A percentile compares a stretch with the other conserved stretches of the same genome.
Evolutionary conservation across 2,113 vertebrate species (phyloP).

Genomic region (Nestor notabilis): DNA sequence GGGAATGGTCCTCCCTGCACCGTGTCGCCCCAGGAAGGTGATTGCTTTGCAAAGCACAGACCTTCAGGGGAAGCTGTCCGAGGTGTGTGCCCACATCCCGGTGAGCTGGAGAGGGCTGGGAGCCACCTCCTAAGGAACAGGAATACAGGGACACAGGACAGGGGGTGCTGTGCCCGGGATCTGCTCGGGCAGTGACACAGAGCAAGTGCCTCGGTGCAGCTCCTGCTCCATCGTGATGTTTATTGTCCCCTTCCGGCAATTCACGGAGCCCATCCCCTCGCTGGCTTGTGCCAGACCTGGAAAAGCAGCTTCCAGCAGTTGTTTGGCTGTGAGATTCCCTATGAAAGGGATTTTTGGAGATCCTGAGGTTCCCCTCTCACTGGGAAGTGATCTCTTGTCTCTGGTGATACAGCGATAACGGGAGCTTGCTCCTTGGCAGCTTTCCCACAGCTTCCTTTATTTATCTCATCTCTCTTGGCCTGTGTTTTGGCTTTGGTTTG

Average conservation of each 20-base stretch:
- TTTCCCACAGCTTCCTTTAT: background rate
- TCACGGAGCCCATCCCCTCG: background rate
- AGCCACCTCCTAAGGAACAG: rapidly evolving
- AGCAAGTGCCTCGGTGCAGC: background rate
- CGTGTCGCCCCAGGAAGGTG: no score
- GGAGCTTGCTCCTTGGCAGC: background rate
- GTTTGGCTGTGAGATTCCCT: background rate
- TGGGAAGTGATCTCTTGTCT: background rate
- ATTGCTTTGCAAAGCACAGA: background rate
- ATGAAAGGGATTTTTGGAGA: background rate
- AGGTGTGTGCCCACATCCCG: background rate
- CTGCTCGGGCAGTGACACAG: rapidly evolving
- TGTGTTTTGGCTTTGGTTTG: no score
- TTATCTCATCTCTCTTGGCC: background rate
- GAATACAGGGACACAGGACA: background rate
- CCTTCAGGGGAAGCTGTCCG: background rate
- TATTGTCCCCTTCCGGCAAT: background rate
- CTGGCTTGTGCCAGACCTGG: background rate
- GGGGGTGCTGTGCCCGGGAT: background rate
- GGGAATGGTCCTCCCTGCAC: background rate
- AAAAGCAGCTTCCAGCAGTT: background rate
- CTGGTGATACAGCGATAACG: rapidly evolving
- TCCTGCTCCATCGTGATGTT: rapidly evolving
- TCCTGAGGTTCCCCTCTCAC: background rate
- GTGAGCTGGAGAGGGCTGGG: background rate